phyloP scores from a whole-genome alignment of 2,113 vertebrate species.

The Ibidorhyncha struthersii region DNA sequence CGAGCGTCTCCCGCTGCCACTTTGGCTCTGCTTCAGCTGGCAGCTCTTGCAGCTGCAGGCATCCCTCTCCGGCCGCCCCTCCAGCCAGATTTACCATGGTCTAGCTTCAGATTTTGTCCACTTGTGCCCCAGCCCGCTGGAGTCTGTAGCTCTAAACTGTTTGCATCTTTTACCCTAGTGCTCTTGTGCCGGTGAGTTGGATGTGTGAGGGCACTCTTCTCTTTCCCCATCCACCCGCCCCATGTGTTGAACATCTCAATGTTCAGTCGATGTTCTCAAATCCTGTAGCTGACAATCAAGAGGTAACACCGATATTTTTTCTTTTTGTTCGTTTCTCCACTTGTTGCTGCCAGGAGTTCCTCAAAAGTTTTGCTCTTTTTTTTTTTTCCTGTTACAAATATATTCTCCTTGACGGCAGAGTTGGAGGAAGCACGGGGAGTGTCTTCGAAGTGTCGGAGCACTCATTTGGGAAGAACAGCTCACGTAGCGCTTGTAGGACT shows the following conservation, averaged over 20 bases:
- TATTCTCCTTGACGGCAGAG: neutral
- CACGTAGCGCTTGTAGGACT: neutral
- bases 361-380: neutral
- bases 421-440: rapidly evolving
- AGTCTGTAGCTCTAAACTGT: neutral
- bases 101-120: neutral
- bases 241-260: rapidly evolving
- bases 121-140: neutral
- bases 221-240: neutral
- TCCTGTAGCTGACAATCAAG: neutral
- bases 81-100: rapidly evolving
- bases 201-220: neutral
- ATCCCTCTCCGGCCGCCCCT: neutral
- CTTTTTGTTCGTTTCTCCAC: neutral
- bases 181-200: rapidly evolving
- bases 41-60: neutral
- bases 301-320: rapidly evolving
- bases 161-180: neutral
- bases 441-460: neutral
- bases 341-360: neutral
- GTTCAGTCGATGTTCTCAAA: neutral
- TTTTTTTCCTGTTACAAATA: rapidly evolving
- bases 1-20: neutral
- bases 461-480: neutral
- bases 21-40: slow-evolving; percentile 12